phyloP scores from a whole-genome alignment of 2,113 vertebrate genomes.

The Delphinapterus leucas region DNA sequence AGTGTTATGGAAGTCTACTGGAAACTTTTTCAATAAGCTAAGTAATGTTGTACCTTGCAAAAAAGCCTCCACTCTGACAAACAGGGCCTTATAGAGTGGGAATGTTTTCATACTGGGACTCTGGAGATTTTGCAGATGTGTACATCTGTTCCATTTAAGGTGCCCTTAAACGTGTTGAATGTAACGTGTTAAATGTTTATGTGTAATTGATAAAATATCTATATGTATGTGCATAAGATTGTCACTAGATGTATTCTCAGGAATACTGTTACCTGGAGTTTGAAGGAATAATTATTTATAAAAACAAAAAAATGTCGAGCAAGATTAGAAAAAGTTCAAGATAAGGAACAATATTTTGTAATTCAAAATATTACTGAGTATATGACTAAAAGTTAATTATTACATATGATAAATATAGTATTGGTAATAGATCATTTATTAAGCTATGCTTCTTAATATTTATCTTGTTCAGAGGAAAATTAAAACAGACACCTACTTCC shows the following conservation, averaged over 20 bases:
- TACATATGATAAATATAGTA: neutral
- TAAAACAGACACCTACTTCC: slow-evolving; percentile 14
- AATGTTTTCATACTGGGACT: slow-evolving; percentile 51
- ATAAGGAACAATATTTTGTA: slow-evolving; percentile 50
- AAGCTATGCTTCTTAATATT: slow-evolving; percentile 54
- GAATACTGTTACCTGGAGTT: slow-evolving; percentile 73
- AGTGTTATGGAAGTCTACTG: neutral
- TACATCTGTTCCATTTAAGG: slow-evolving; percentile 59
- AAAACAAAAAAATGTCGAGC: slow-evolving; percentile 9
- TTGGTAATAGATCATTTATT: slow-evolving; percentile 52
- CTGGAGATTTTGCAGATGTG: slow-evolving; percentile 52
- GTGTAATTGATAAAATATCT: slow-evolving; percentile 65
- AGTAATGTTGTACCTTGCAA: slow-evolving; percentile 50
- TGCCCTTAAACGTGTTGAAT: slow-evolving; percentile 74
- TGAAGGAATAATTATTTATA: slow-evolving; percentile 60
- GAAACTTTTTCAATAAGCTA: slow-evolving; percentile 53
- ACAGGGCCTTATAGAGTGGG: slow-evolving; percentile 65
- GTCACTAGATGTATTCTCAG: slow-evolving; percentile 76
- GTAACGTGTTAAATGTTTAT: slow-evolving; percentile 72
- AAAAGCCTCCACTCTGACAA: slow-evolving; percentile 58
- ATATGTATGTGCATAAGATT: slow-evolving; percentile 72
- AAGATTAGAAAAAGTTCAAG: slow-evolving; percentile 26
- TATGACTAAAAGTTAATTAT: slow-evolving; percentile 14
- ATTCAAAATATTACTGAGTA: slow-evolving; percentile 59
- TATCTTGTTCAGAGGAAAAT: slow-evolving; percentile 48